A percentile compares a stretch with the other conserved stretches of the same genome.
Conservation (phyloP, 2,113 vertebrate species). For the Neofelis nebulosa region DNA sequence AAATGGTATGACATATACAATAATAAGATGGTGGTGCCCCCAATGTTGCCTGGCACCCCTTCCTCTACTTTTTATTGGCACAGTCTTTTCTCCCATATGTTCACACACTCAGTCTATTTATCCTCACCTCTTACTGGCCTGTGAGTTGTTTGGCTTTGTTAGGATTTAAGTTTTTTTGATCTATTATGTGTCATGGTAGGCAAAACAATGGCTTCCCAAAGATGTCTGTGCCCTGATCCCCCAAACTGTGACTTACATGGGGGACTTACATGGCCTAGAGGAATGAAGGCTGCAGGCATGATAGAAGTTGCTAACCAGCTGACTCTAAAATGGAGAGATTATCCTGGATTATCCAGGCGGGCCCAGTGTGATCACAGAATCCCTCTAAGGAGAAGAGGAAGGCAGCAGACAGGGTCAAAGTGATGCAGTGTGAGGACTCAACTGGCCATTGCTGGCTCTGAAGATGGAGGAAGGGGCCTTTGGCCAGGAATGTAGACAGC, state of each 20-base stretch:
- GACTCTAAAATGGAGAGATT: background rate
- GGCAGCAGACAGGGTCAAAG: background rate
- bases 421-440: background rate
- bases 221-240: background rate
- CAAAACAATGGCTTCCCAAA: background rate
- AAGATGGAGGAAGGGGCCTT: background rate
- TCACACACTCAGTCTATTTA: background rate
- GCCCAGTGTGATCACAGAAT: background rate
- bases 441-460: fast-evolving
- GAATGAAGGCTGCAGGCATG: background rate
- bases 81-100: background rate
- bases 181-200: background rate
- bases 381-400: too few relatives aligned
- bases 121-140: background rate
- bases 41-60: background rate
- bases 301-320: background rate
- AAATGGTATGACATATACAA: background rate
- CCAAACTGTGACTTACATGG: background rate
- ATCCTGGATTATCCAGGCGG: too few relatives aligned
- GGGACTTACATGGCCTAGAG: too few relatives aligned
- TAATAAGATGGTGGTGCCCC: too few relatives aligned
- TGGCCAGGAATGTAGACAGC: background rate
- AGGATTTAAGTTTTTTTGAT: background rate
- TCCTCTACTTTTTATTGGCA: background rate
- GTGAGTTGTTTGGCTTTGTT: background rate